These are phyloP conservation scores for Centropyge bicolor DNA, from an alignment of 2,797 vertebrate species.

Conservation along the genomic window DNA sequence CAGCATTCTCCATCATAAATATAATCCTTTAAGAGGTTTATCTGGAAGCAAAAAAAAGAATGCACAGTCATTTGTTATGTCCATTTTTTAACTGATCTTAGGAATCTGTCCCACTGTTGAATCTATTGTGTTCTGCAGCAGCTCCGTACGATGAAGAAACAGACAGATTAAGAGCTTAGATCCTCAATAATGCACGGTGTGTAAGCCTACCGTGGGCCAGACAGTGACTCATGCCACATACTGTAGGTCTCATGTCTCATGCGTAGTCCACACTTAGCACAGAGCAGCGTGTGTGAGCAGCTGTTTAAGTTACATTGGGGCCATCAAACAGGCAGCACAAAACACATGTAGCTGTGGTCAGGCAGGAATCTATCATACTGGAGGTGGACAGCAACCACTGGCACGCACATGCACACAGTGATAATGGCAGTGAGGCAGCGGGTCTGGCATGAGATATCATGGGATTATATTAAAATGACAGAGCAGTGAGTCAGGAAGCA, in stretches of 20 bases:
- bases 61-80: neutral
- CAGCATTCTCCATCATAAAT: neutral
- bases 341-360: constrained; percentile 23
- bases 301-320: neutral
- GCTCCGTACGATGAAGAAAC: constrained; percentile 45
- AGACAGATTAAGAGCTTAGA: constrained; percentile 60
- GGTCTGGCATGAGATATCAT: constrained; percentile 16
- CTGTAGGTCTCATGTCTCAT: neutral
- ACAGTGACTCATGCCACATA: constrained; percentile 58
- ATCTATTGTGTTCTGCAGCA: neutral
- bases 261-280: neutral
- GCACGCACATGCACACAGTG: neutral
- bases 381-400: neutral
- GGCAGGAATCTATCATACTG: neutral
- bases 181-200: constrained; percentile 37
- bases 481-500: constrained; percentile 29
- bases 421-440: constrained; percentile 23
- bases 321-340: neutral
- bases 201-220: constrained; percentile 57
- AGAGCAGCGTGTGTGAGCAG: constrained; percentile 22
- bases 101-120: neutral
- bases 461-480: constrained; percentile 30
- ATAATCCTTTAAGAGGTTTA: neutral
- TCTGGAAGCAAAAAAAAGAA: neutral
- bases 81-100: neutral